Conservation (phyloP, 2,113 vertebrate genomes). For the Arenaria interpres region DNA sequence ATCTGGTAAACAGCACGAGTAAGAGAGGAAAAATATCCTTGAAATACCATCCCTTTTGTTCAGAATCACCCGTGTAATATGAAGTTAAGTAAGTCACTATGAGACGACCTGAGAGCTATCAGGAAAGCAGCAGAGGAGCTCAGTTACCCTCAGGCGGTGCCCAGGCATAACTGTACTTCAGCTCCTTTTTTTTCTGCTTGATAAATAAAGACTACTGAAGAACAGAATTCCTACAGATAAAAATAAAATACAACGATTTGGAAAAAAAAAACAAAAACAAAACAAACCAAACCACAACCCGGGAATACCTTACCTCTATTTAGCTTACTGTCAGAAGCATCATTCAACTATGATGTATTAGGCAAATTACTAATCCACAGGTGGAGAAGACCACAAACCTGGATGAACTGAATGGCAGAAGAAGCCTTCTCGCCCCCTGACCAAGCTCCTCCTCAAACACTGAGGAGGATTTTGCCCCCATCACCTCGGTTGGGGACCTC, state of each 20-base stretch:
- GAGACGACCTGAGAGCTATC: neutral
- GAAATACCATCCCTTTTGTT: neutral
- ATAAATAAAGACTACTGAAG: neutral
- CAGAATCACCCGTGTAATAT: neutral
- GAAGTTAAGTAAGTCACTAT: neutral
- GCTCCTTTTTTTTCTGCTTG: slow-evolving; percentile 13
- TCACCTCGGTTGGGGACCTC: rapidly evolving
- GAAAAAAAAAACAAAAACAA: no score
- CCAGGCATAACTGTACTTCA: neutral
- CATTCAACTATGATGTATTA: neutral
- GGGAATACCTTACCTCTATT: neutral
- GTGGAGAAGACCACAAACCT: neutral
- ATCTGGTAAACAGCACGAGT: neutral
- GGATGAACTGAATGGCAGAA: neutral
- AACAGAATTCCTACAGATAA: neutral
- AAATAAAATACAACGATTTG: neutral
- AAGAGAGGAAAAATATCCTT: neutral
- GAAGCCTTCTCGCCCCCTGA: no score
- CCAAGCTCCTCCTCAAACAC: neutral
- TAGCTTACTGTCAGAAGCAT: neutral
- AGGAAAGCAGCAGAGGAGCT: neutral
- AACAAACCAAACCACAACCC: neutral
- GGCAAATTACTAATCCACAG: neutral
- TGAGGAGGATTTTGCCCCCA: neutral
- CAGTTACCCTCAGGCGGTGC: neutral